Base-by-base conservation (phyloP, 1,140 invertebrate species). In the Drosophila varians region DNA sequence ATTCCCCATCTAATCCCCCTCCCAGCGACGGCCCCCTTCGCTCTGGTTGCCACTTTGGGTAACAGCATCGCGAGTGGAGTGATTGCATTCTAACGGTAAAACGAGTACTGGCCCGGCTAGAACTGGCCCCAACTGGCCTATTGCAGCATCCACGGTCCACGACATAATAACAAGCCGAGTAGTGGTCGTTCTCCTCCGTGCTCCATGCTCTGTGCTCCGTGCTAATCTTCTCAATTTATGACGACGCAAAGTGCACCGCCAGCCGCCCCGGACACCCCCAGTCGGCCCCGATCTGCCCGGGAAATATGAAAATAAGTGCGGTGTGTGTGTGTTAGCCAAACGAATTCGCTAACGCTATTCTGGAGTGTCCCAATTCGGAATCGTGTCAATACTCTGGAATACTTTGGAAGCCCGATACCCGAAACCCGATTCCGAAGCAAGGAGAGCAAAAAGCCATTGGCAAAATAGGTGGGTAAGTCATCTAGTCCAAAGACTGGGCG, bases 51-150 rank as follows among this genome's bases (percentile, higher is more conserved):
- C 36, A 14, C 36, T 21, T 38, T 25, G 52, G 60, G 51, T 74
- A 78, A 80, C 77, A 82, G 73, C 75, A 86, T 86, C 58, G 73
- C 82, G 76, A 87, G 72, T 71, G 75, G 72, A 78, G 80, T 42
- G 38, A 84, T 84, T 84, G 80, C 83, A 84, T 87, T 87, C 82
- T 87, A 87, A 87, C 83, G 77, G 83, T 88, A 87, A 87, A 88
- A 88, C 83, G 83, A 87, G 83, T 87, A 88, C 77, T 76, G 64
- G 78, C 78, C 74, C 65, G 79, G 74, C 74, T 61, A 48, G 60
- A 76, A 69, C 70, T 83, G 60, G 66, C 65, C 64, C 68, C 38
- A 57, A 54, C 70, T 71, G 78, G 78, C 74, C 79, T 84, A 84
- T 87, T 87, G 82, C 82, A 86, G 82, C 82, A 87, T 87, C 82